Evolutionary conservation across 23 tunicate genomes (phyloP).

Genomic region (Trididemnum nubilum): DNA sequence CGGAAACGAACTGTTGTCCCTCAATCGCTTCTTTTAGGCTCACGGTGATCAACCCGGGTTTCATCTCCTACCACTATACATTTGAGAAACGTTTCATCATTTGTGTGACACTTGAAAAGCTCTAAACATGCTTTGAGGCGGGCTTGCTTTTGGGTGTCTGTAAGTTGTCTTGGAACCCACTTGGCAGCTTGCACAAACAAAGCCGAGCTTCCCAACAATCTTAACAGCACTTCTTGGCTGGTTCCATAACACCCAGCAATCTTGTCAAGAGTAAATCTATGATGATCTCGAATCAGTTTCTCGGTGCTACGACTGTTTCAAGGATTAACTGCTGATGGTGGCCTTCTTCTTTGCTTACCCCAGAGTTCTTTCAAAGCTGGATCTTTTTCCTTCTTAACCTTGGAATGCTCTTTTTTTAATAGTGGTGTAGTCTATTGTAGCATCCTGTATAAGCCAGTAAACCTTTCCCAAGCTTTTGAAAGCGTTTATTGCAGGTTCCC

Average conservation of each 20-base stretch:
- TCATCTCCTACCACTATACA: conserved; percentile 14
- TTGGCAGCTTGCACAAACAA: not conserved
- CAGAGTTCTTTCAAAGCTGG: not conserved
- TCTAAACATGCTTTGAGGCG: not conserved
- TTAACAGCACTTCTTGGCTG: not conserved
- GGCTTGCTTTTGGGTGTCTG: conserved; percentile 23
- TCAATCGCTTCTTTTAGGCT: conserved; percentile 6
- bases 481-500: conserved; percentile 2
- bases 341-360: conserved; percentile 10
- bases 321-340: conserved; percentile 7
- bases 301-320: not conserved
- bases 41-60: conserved; percentile 3
- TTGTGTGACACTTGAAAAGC: conserved; percentile 10
- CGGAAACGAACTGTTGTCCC: not conserved
- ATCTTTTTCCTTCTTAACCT: not conserved
- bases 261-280: conserved; percentile 1
- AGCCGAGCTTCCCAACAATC: conserved; percentile 8
- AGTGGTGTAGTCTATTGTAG: conserved; percentile 7
- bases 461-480: not conserved
- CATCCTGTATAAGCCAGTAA: not conserved
- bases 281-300: conserved; percentile 9
- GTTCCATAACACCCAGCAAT: not conserved
- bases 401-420: not conserved
- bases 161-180: conserved; percentile 23
- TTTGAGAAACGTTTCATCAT: conserved; percentile 2